A percentile compares a stretch with the other conserved stretches of the same genome.
phyloP scores from a whole-genome alignment of 2,888 invertebrate species.

The Thera obeliscata region DNA sequence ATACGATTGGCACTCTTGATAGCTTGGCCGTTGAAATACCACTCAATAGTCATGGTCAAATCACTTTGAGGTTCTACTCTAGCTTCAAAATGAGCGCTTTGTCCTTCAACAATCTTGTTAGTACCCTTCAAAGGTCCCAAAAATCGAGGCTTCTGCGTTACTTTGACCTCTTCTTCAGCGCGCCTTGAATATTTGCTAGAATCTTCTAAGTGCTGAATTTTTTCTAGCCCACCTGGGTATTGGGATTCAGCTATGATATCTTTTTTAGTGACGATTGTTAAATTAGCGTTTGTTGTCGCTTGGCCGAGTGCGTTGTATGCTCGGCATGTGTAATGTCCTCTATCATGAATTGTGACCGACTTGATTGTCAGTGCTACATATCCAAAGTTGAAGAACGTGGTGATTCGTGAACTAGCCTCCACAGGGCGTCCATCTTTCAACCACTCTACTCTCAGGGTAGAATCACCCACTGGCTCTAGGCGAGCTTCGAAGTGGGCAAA shows the following conservation, averaged over 20 bases:
- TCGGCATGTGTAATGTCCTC: conserved; percentile 94
- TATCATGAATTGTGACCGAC: conserved; percentile 94
- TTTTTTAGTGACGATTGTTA: conserved; percentile 93
- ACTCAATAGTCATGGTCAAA: conserved; percentile 95
- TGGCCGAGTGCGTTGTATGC: conserved; percentile 95
- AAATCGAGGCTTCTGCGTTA: conserved; percentile 93
- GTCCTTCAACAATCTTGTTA: conserved; percentile 96
- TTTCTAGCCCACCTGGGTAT: conserved; percentile 95
- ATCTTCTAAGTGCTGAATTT: conserved; percentile 96
- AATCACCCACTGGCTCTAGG: conserved; percentile 96
- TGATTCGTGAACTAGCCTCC: conserved; percentile 96
- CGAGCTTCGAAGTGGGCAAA: conserved; percentile 98
- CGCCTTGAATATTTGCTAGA: conserved; percentile 88
- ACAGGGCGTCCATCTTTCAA: conserved; percentile 95
- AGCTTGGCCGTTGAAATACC: conserved; percentile 98
- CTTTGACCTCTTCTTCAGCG: conserved; percentile 89
- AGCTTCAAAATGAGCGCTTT: conserved; percentile 97
- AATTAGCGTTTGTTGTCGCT: conserved; percentile 91
- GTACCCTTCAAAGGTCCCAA: conserved; percentile 95
- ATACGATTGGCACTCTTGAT: conserved; percentile 95
- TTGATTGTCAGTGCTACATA: conserved; percentile 97
- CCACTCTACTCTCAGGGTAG: conserved; percentile 96
- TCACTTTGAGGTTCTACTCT: conserved; percentile 98
- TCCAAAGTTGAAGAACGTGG: conserved; percentile 97
- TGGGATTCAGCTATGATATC: conserved; percentile 95